Percentiles rank a stretch among this genome's conserved stretches.
phyloP scores from a whole-genome alignment of 2,113 vertebrate species.

The Pelusios castaneus region DNA sequence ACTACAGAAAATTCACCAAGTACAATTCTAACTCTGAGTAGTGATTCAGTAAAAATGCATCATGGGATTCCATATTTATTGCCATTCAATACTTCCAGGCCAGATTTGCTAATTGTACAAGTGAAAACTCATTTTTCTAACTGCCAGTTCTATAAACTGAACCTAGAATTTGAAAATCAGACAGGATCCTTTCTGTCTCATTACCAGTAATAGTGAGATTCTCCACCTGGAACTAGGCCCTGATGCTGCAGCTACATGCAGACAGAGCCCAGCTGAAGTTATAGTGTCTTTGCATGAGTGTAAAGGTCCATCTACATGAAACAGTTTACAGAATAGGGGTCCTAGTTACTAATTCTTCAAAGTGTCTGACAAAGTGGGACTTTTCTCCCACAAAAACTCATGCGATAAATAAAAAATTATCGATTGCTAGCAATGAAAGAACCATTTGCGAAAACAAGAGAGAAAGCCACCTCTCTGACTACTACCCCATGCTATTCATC shows the following conservation, averaged over 20 bases:
- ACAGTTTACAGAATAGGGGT: fast-evolving
- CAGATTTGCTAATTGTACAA: neutral
- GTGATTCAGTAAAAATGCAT: fast-evolving
- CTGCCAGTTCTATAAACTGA: neutral
- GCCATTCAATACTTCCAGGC: no score
- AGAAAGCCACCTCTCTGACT: no score
- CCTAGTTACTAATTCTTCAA: neutral
- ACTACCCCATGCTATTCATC: no score
- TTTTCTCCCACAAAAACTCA: no score
- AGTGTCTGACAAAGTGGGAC: no score
- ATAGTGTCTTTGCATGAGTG: fast-evolving
- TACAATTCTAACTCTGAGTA: neutral
- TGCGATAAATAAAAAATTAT: no score
- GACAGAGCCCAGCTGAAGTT: neutral
- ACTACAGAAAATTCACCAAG: neutral
- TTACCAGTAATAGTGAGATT: neutral
- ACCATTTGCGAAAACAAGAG: no score
- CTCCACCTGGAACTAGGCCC: neutral
- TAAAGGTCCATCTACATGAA: neutral
- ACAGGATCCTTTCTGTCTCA: neutral
- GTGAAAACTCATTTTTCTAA: fast-evolving
- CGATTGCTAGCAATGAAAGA: no score
- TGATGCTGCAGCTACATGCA: neutral
- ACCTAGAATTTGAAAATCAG: neutral
- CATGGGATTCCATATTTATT: neutral